Percentiles rank a stretch among this genome's conserved stretches.
These are phyloP conservation scores for Leptopilina myrica DNA, from an alignment of 2,888 invertebrate species.

Conservation along the genomic window DNA sequence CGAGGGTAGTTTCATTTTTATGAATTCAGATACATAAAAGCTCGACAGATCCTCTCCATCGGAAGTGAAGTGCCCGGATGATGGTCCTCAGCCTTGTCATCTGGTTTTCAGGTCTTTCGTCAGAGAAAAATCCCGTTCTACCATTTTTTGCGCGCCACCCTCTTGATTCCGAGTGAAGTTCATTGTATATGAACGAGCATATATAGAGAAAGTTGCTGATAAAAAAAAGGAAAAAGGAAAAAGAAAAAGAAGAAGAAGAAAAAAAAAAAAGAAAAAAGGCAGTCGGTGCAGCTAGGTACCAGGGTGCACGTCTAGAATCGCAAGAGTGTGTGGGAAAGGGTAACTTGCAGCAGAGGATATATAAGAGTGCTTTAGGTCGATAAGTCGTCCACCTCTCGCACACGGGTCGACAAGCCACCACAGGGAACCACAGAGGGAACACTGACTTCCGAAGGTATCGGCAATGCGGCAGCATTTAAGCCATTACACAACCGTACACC, in stretches of 20 bases:
- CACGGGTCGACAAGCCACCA: constrained; percentile 19
- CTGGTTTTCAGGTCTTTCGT: constrained; percentile 10
- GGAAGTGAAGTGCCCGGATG: not conserved
- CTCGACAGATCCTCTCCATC: not conserved
- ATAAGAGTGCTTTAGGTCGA: constrained; percentile 25
- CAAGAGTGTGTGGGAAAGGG: not conserved
- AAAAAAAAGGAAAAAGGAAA: not conserved
- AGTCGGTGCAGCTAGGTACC: constrained; percentile 34
- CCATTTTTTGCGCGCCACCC: not conserved
- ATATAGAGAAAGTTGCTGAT: not conserved
- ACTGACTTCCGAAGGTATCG: constrained; percentile 32
- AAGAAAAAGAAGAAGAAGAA: not conserved
- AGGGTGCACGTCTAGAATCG: not conserved
- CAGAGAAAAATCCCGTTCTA: not conserved
- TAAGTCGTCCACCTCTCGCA: constrained; percentile 30
- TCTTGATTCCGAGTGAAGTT: constrained; percentile 7
- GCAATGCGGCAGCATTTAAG: constrained; percentile 36
- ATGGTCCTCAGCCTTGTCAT: constrained; percentile 10
- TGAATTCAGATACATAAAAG: constrained; percentile 4
- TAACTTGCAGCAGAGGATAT: no score
- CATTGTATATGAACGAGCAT: constrained; percentile 5
- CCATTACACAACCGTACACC: constrained; percentile 8
- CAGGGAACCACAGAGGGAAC: constrained; percentile 16
- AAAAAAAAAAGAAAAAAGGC: not conserved
- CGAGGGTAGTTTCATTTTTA: constrained; percentile 16